phyloP scores from a whole-genome alignment of 2,888 invertebrate genomes.

The Opisthograptis luteolata region DNA sequence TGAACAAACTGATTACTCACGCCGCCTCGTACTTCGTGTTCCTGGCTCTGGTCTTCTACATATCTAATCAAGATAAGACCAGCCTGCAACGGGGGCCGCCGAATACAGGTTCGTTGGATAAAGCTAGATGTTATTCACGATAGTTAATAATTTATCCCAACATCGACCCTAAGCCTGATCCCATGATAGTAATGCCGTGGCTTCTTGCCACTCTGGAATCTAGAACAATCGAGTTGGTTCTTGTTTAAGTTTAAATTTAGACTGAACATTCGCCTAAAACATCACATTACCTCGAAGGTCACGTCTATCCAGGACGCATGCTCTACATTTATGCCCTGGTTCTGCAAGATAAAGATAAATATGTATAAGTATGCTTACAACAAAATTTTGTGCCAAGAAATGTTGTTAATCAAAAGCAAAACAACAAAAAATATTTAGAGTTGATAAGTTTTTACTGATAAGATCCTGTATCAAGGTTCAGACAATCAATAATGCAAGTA shows the following conservation, averaged over 20 bases:
- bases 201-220: not conserved
- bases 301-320: too few relatives aligned
- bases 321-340: too few relatives aligned
- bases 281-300: too few relatives aligned
- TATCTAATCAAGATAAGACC: slow-evolving; percentile 85
- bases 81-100: slow-evolving; percentile 84
- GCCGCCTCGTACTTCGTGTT: slow-evolving; percentile 87
- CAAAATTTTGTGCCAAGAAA: too few relatives aligned
- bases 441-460: slow-evolving; percentile 41
- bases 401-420: too few relatives aligned
- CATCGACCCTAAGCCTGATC: not conserved
- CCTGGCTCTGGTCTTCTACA: slow-evolving; percentile 84
- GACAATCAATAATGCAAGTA: slow-evolving; percentile 50
- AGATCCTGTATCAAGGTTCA: slow-evolving; percentile 50
- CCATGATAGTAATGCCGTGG: not conserved
- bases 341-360: too few relatives aligned
- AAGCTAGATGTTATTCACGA: not conserved
- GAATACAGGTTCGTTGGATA: slow-evolving; percentile 71
- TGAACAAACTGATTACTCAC: slow-evolving; percentile 89
- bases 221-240: too few relatives aligned
- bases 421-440: too few relatives aligned
- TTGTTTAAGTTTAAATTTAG: too few relatives aligned
- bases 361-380: too few relatives aligned
- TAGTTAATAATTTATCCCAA: not conserved
- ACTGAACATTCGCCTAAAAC: too few relatives aligned